phyloP scores from a whole-genome alignment of 2,113 vertebrate species.

The Engystomops pustulosus region DNA sequence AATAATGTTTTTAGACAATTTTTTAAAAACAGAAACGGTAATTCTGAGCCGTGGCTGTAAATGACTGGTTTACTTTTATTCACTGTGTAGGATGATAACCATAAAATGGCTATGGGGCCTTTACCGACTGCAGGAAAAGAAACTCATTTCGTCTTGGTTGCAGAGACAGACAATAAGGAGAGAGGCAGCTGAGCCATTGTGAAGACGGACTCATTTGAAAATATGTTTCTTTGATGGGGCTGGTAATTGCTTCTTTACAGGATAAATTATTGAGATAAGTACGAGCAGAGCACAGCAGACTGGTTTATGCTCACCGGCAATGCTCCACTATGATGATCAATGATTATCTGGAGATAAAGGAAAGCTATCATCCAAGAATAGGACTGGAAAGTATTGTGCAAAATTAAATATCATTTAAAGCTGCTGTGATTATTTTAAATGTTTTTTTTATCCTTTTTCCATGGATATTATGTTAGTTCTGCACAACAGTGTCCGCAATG shows the following conservation, averaged over 20 bases:
- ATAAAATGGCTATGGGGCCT: not conserved
- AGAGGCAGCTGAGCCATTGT: constrained; percentile 39
- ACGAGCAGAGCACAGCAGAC: constrained; percentile 26
- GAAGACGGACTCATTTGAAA: constrained; percentile 39
- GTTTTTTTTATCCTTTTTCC: not conserved
- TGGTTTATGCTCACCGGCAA: constrained; percentile 28
- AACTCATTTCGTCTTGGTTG: constrained; percentile 39
- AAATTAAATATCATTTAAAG: not conserved
- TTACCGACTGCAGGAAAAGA: not conserved
- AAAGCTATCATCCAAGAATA: constrained; percentile 17
- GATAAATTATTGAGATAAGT: constrained; percentile 48
- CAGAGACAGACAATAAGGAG: constrained; percentile 14
- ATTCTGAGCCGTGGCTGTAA: not conserved
- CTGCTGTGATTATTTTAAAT: not conserved
- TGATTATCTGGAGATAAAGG: constrained; percentile 22
- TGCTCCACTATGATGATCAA: constrained; percentile 25
- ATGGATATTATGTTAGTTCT: not conserved
- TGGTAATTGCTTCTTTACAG: constrained; percentile 48
- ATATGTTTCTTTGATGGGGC: constrained; percentile 50
- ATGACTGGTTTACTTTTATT: constrained; percentile 26
- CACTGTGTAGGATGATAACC: constrained; percentile 12
- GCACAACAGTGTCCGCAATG: not conserved
- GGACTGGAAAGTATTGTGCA: not conserved
- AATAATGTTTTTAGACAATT: not conserved
- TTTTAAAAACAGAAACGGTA: not conserved